A percentile compares a stretch with the other conserved stretches of the same genome.
phyloP scores from a whole-genome alignment of 2,888 invertebrate species.

The Drosophila nr. medialis region DNA sequence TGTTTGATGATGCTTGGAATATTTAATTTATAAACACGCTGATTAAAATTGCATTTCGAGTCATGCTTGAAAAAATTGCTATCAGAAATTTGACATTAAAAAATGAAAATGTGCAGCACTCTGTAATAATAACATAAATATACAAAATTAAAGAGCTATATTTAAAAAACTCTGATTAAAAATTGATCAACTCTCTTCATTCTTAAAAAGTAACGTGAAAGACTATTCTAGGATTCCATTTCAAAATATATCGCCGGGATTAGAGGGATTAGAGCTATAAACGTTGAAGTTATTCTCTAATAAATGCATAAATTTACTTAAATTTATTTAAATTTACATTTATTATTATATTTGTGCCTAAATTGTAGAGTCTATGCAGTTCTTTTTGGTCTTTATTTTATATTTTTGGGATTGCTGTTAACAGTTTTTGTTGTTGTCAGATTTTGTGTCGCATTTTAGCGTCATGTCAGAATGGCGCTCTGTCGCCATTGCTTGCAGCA shows the following conservation, averaged over 20 bases:
- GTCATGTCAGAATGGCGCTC: constrained; percentile 54
- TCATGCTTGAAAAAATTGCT: background rate
- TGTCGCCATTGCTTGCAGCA: constrained; percentile 39
- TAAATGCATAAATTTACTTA: background rate
- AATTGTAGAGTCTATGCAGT: constrained; percentile 15
- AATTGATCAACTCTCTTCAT: background rate
- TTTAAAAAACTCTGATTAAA: background rate
- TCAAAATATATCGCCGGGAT: background rate
- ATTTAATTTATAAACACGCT: too few relatives aligned
- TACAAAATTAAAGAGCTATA: background rate
- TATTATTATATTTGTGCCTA: background rate
- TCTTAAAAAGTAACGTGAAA: background rate
- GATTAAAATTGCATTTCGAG: background rate
- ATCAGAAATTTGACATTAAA: too few relatives aligned
- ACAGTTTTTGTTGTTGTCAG: constrained; percentile 8
- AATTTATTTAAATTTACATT: background rate
- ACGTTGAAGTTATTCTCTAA: background rate
- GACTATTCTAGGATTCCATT: background rate
- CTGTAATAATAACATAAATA: background rate
- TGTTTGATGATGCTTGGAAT: background rate
- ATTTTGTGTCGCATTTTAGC: constrained; percentile 29
- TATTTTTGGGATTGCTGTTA: background rate
- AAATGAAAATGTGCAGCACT: background rate
- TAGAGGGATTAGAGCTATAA: background rate
- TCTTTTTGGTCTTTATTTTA: background rate